phyloP scores from a whole-genome alignment of 2,113 vertebrate genomes.

The Onychorhynchus coronatus region DNA sequence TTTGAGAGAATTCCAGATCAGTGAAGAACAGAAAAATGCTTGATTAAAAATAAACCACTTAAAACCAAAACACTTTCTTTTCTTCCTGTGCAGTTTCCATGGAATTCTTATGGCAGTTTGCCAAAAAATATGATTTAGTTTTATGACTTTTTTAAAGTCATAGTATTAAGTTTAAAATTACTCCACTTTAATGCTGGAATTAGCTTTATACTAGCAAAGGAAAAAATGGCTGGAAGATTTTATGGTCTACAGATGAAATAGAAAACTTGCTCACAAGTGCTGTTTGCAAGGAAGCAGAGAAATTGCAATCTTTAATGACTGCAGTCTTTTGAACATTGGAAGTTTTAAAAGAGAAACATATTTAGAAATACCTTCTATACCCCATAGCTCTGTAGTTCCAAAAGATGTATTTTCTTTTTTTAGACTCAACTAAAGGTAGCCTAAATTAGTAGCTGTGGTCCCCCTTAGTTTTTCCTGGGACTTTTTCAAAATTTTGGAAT shows the following conservation, averaged over 20 bases:
- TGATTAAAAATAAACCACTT: conserved; percentile 60
- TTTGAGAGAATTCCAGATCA: conserved; percentile 34
- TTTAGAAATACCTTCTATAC: background rate
- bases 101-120: background rate
- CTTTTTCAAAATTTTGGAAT: background rate
- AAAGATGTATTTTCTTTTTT: background rate
- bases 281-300: background rate
- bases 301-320: background rate
- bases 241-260: background rate
- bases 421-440: background rate
- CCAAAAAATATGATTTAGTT: background rate
- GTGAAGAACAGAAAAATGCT: background rate
- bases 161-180: conserved; percentile 8
- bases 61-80: conserved; percentile 9
- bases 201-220: background rate
- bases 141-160: background rate
- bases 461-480: background rate
- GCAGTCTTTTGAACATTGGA: background rate
- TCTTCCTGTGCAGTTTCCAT: conserved; percentile 12
- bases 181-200: background rate
- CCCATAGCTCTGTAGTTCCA: background rate
- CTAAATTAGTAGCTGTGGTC: background rate
- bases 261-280: background rate
- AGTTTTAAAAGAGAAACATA: background rate
- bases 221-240: background rate